These are phyloP conservation scores for Melanchra persicariae DNA, from an alignment of 2,888 invertebrate genomes.

Conservation along the genomic window DNA sequence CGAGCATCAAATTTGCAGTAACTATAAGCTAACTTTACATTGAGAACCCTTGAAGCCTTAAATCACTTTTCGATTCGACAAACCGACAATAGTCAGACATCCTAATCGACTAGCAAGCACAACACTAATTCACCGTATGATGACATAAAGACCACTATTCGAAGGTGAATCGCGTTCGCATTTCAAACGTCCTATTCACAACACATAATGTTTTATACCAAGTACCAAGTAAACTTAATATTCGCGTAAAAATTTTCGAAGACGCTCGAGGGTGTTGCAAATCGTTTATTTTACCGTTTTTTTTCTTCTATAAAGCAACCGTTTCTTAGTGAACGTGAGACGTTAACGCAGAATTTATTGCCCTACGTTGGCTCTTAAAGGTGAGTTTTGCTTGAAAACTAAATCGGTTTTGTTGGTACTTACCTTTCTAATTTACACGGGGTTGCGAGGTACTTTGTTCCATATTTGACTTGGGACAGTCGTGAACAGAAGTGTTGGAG, in stretches of 20 bases:
- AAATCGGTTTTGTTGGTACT: constrained; percentile 66
- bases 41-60: neutral
- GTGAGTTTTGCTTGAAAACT: constrained; percentile 66
- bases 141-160: constrained; percentile 58
- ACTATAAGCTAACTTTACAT: neutral
- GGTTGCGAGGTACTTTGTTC: constrained; percentile 62
- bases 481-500: constrained; percentile 51
- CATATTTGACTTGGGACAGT: constrained; percentile 65
- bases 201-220: constrained; percentile 77
- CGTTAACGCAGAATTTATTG: constrained; percentile 68
- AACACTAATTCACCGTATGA: constrained; percentile 50
- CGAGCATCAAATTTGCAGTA: neutral
- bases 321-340: constrained; percentile 68
- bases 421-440: constrained; percentile 66
- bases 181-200: constrained; percentile 82
- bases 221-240: constrained; percentile 74
- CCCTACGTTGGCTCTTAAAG: constrained; percentile 64
- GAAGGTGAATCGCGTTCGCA: constrained; percentile 80
- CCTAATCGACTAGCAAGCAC: constrained; percentile 33
- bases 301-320: constrained; percentile 66
- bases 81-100: neutral
- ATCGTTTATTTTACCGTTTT: constrained; percentile 72
- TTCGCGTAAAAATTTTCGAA: constrained; percentile 79
- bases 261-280: constrained; percentile 75
- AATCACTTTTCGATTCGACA: constrained; percentile 1